Conservation (phyloP, 1,140 invertebrate species). For the Pseudomyrmex pallidus region DNA sequence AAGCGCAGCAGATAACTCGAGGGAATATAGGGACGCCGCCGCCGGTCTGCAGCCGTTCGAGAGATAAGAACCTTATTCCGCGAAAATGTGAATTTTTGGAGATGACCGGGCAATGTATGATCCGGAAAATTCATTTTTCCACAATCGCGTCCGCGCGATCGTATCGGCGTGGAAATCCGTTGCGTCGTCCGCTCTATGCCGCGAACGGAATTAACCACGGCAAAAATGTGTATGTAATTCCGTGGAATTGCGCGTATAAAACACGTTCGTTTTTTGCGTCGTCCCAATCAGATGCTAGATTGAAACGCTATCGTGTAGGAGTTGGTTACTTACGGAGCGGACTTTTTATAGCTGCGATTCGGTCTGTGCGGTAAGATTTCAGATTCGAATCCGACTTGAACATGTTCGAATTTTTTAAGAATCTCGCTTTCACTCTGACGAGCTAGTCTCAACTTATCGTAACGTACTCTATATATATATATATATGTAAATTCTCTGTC, state of each 20-base stretch:
- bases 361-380: too few species aligned
- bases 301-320: too few species aligned
- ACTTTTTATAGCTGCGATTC: too few species aligned
- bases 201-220: background rate
- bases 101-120: constrained; percentile 19
- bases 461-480: too few species aligned
- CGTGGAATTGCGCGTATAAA: background rate
- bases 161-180: constrained; percentile 16
- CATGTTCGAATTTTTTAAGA: too few species aligned
- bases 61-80: constrained; percentile 34
- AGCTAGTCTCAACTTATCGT: too few species aligned
- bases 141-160: background rate
- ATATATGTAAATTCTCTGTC: too few species aligned
- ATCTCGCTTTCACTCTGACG: too few species aligned
- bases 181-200: background rate
- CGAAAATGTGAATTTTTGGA: constrained; percentile 34
- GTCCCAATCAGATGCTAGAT: too few species aligned
- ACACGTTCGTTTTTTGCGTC: background rate
- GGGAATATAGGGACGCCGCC: background rate
- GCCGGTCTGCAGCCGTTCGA: background rate
- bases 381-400: too few species aligned
- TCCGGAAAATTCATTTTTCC: constrained; percentile 27
- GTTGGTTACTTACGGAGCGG: too few species aligned
- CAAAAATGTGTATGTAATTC: constrained; percentile 3
- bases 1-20: background rate